Conservation (phyloP, 2,113 vertebrate species). For the Macrotis lagotis region DNA sequence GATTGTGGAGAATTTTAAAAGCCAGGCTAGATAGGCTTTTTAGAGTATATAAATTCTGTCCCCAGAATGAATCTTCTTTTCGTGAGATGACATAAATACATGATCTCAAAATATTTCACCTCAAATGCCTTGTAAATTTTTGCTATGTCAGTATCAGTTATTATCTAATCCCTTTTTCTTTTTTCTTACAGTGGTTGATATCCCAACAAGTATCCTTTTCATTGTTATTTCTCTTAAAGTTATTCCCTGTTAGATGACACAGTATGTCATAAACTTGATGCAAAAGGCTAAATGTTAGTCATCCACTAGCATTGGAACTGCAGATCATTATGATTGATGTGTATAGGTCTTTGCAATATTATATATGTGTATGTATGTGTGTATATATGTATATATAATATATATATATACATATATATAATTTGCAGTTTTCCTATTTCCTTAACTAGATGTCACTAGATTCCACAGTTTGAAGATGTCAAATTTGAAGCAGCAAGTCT, state of each 20-base stretch:
- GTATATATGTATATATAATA: too few relatives aligned
- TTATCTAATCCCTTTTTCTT: conserved; percentile 71
- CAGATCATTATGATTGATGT: not conserved
- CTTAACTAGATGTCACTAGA: conserved; percentile 84
- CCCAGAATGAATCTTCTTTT: not conserved
- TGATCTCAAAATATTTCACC: not conserved
- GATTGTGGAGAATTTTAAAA: not conserved
- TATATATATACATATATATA: too few relatives aligned
- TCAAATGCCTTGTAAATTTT: not conserved
- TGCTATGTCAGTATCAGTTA: not conserved
- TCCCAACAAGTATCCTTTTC: conserved; percentile 97
- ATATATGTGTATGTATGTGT: too few relatives aligned
- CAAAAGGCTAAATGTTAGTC: not conserved
- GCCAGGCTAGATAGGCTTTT: not conserved
- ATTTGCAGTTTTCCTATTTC: fast-evolving
- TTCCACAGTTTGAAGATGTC: conserved; percentile 98
- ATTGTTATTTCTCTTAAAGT: not conserved
- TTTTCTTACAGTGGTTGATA: conserved; percentile 94
- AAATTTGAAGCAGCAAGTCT: conserved; percentile 99
- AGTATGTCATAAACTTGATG: not conserved
- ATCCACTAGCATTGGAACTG: not conserved
- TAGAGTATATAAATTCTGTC: not conserved
- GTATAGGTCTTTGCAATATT: not conserved
- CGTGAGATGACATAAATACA: not conserved
- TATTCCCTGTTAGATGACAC: not conserved